These are phyloP conservation scores for Saccostrea echinata DNA, from an alignment of 1,140 invertebrate species.

Conservation along the genomic window DNA sequence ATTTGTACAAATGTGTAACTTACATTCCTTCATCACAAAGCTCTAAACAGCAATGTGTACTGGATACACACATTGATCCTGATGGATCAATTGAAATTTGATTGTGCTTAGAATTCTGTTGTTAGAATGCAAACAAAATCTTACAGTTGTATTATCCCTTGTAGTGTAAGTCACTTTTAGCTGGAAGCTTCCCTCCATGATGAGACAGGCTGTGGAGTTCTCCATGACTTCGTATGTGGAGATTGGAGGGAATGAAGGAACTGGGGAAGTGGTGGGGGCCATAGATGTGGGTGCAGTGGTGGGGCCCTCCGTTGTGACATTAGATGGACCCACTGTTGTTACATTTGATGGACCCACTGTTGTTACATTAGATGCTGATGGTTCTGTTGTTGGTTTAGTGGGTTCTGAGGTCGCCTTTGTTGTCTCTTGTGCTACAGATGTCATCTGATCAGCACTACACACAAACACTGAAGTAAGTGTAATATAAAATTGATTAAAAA, in stretches of 20 bases:
- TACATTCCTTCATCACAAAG: no score
- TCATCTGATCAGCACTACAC: slow-evolving; percentile 19
- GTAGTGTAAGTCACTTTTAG: slow-evolving; percentile 24
- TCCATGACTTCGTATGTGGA: slow-evolving; percentile 1
- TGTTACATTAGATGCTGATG: neutral
- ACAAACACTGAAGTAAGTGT: neutral
- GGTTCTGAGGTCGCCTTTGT: neutral
- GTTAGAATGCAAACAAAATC: neutral
- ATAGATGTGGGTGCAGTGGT: neutral
- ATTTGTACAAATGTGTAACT: no score
- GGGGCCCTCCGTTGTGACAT: neutral
- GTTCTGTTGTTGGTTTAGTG: neutral
- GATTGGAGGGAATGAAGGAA: neutral
- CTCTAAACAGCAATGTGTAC: no score
- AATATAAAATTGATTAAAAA: no score
- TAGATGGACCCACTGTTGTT: neutral
- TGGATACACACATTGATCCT: no score
- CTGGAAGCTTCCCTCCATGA: neutral
- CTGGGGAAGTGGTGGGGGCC: neutral
- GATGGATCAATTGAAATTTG: no score
- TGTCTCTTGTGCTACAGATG: neutral
- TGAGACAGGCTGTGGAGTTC: neutral
- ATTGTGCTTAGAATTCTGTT: no score
- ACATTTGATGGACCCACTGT: no score
- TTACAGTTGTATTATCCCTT: slow-evolving; percentile 42